Evolutionary conservation across 2,888 invertebrate genomes (phyloP).

Genomic region (Mayetiola destructor): DNA sequence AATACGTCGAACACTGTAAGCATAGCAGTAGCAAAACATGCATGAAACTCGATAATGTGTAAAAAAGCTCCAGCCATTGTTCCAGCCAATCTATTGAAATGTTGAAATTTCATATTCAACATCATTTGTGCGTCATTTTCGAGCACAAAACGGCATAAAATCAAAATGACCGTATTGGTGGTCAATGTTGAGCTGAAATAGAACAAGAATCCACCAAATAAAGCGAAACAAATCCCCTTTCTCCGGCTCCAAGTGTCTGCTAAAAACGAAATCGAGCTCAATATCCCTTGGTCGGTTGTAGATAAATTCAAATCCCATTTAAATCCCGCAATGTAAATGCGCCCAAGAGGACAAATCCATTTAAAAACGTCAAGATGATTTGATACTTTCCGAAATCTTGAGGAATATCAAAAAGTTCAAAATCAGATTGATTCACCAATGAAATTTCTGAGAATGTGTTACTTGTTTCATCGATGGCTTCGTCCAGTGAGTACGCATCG

Average conservation of each 20-base stretch:
- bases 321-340: conserved; percentile 26
- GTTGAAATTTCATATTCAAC: neutral
- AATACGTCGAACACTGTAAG: conserved; percentile 42
- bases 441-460: no score
- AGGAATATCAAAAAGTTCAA: neutral
- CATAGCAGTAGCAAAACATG: conserved; percentile 41
- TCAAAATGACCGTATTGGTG: conserved; percentile 42
- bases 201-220: conserved; percentile 39
- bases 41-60: conserved; percentile 45
- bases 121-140: conserved; percentile 35
- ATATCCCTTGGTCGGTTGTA: conserved; percentile 45
- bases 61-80: conserved; percentile 43
- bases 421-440: no score
- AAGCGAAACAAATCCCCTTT: conserved; percentile 39
- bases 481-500: no score
- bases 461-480: no score
- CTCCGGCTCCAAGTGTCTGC: conserved; percentile 61
- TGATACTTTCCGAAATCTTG: conserved; percentile 50
- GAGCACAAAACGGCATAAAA: conserved; percentile 46
- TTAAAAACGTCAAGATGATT: conserved; percentile 42
- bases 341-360: conserved; percentile 31
- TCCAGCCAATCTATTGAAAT: conserved; percentile 25
- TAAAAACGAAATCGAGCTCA: conserved; percentile 51
- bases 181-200: conserved; percentile 45
- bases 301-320: conserved; percentile 29